Evolutionary conservation across 2,797 vertebrate species (phyloP).

Genomic region (Meriones psammophilus): DNA sequence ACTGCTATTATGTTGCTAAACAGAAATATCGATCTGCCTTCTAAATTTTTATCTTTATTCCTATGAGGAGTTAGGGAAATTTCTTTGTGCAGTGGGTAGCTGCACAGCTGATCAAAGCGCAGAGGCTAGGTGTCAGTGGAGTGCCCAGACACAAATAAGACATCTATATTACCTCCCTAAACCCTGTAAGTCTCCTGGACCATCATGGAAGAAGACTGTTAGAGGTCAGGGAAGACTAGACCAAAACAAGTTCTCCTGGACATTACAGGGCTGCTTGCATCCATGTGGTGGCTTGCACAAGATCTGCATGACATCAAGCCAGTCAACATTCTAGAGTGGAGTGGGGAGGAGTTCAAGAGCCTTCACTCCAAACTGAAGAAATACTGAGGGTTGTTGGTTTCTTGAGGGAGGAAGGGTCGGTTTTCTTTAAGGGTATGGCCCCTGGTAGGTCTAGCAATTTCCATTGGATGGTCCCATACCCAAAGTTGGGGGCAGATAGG

Average conservation of each 20-base stretch:
- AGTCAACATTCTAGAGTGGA: neutral
- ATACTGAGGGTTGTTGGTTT: neutral
- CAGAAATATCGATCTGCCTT: neutral
- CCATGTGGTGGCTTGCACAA: neutral
- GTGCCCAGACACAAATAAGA: neutral
- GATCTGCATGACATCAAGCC: neutral
- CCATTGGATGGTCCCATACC: neutral
- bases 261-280: neutral
- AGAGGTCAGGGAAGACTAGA: neutral
- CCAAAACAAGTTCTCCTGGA: neutral
- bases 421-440: neutral
- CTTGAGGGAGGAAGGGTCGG: neutral
- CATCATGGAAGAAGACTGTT: neutral
- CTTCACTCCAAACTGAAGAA: too few relatives aligned
- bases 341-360: neutral
- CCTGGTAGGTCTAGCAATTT: neutral
- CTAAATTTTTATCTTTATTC: neutral
- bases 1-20: neutral
- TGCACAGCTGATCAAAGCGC: neutral
- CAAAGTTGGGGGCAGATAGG: neutral
- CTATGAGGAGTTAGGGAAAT: neutral
- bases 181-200: neutral
- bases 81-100: neutral
- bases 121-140: neutral
- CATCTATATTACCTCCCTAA: neutral